A percentile compares a stretch with the other conserved stretches of the same genome.
Conservation (phyloP, 2,113 vertebrate species). For the Tinamus guttatus region DNA sequence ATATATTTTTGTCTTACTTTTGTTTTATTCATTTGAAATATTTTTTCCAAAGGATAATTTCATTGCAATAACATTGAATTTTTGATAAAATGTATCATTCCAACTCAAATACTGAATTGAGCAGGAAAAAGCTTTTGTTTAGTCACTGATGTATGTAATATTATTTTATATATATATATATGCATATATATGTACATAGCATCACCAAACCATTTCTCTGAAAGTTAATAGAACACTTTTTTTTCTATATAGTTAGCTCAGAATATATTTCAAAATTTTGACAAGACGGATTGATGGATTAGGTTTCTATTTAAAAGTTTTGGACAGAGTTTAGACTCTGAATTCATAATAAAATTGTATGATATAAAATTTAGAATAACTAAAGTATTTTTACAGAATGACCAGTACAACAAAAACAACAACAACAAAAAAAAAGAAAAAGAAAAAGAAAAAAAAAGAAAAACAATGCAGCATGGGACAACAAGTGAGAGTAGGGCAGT, state of each 20-base stretch:
- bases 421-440: too few species aligned
- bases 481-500: not conserved
- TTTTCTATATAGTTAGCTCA: not conserved
- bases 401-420: not conserved
- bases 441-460: too few species aligned
- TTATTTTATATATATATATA: not conserved
- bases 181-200: not conserved
- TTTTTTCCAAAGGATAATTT: not conserved
- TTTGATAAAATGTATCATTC: not conserved
- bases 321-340: not conserved
- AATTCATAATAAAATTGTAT: not conserved
- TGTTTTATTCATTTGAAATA: not conserved
- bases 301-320: not conserved
- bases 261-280: not conserved
- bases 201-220: not conserved
- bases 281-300: not conserved
- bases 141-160: not conserved
- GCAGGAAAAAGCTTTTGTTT: not conserved
- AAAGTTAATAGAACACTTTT: not conserved
- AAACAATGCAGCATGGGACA: too few species aligned
- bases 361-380: not conserved
- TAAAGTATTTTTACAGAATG: not conserved
- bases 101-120: not conserved
- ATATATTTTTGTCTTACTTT: not conserved
- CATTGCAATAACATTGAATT: not conserved